A percentile compares a stretch with the other conserved stretches of the same genome.
Conservation (phyloP, 2,797 vertebrate genomes). For the Picus viridis region DNA sequence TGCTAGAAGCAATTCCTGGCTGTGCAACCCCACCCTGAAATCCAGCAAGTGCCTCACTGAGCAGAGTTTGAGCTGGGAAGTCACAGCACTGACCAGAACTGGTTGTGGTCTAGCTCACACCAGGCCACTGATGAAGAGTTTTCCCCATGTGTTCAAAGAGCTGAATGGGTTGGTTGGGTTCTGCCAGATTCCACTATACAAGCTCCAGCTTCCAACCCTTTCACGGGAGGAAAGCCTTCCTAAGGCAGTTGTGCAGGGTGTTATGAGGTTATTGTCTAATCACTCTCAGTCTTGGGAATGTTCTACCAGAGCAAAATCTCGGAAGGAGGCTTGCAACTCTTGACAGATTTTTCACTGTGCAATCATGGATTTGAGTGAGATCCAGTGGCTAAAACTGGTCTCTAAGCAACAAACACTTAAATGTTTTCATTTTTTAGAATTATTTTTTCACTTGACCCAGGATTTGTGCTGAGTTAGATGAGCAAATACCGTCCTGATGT, state of each 20-base stretch:
- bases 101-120: no score
- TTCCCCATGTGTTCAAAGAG: neutral
- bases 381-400: slow-evolving; percentile 38
- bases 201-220: neutral
- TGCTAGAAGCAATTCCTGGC: no score
- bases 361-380: neutral
- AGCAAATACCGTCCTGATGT: slow-evolving; percentile 49
- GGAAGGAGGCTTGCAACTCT: neutral
- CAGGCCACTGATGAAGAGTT: neutral
- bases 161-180: neutral
- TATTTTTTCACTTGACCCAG: slow-evolving; percentile 28
- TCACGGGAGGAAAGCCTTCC: neutral
- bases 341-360: neutral
- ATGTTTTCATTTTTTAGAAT: neutral
- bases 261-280: neutral
- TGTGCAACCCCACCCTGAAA: no score
- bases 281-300: neutral
- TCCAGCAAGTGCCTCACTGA: no score
- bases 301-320: neutral
- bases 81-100: no score
- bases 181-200: fast-evolving
- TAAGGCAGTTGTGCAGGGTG: neutral
- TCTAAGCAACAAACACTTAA: slow-evolving; percentile 56
- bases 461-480: slow-evolving; percentile 68
- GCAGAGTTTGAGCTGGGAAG: no score